phyloP scores from a whole-genome alignment of 2,113 vertebrate genomes.

The Muscicapa adusta region DNA sequence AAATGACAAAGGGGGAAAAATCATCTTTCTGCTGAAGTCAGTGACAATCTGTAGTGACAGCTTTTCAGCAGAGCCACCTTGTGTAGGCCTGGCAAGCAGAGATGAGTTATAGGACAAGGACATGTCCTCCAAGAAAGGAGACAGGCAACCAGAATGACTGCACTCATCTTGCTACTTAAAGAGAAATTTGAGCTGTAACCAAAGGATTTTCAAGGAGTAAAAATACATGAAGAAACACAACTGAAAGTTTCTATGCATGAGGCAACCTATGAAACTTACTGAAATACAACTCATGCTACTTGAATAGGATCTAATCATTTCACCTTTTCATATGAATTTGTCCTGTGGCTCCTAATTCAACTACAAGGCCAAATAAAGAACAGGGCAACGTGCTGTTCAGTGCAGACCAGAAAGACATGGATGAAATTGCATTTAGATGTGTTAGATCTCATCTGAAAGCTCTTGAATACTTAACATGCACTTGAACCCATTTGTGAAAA shows the following conservation, averaged over 20 bases:
- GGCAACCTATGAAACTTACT: not conserved
- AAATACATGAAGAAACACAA: not conserved
- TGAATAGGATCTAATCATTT: not conserved
- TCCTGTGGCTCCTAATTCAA: not conserved
- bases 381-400: not conserved
- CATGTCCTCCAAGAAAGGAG: not conserved
- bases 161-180: not conserved
- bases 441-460: not conserved
- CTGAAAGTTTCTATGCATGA: not conserved
- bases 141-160: not conserved
- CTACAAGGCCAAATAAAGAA: not conserved
- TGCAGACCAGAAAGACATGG: not conserved
- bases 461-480: slow-evolving; percentile 8
- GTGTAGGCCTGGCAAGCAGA: not conserved
- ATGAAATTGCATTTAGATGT: not conserved
- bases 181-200: slow-evolving; percentile 29
- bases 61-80: slow-evolving; percentile 25
- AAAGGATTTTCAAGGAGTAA: slow-evolving; percentile 15
- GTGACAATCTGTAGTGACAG: not conserved
- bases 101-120: not conserved
- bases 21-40: not conserved
- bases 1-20: not conserved
- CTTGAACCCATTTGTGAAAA: not conserved
- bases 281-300: not conserved
- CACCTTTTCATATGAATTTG: not conserved